Evolutionary conservation across 2,888 invertebrate genomes (phyloP).

Genomic region (Gastrophysa polygoni): DNA sequence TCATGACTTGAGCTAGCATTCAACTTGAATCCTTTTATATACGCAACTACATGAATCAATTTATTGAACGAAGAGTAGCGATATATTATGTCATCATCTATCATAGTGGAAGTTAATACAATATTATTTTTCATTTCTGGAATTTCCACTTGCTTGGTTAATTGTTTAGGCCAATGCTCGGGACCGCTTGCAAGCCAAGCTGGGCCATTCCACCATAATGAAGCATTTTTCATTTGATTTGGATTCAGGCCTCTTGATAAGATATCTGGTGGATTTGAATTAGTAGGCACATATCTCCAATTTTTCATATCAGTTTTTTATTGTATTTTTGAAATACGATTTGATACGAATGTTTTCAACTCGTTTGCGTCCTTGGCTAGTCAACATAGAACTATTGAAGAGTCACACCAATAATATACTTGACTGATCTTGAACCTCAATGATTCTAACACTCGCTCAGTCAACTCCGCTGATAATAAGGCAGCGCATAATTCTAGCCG

Average conservation of each 20-base stretch:
- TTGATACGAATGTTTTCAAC: conserved; percentile 4
- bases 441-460: not conserved
- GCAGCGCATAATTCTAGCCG: too few relatives aligned
- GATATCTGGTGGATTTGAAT: conserved; percentile 9
- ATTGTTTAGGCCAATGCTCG: not conserved
- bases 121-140: not conserved
- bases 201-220: conserved; percentile 3
- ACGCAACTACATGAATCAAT: too few relatives aligned
- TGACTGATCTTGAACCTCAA: not conserved
- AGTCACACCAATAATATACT: conserved; percentile 6
- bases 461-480: too few relatives aligned
- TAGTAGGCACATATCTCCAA: conserved; percentile 3
- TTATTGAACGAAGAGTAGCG: too few relatives aligned
- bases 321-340: conserved; percentile 6
- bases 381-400: conserved; percentile 7
- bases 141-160: not conserved
- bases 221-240: too few relatives aligned
- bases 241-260: not conserved
- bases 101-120: too few relatives aligned
- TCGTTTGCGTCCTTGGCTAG: not conserved
- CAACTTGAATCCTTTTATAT: too few relatives aligned
- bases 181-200: not conserved
- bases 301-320: not conserved
- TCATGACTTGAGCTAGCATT: too few relatives aligned
- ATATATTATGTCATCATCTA: too few relatives aligned